These are phyloP conservation scores for Promerops cafer DNA, from an alignment of 2,113 vertebrate genomes.

Conservation along the genomic window DNA sequence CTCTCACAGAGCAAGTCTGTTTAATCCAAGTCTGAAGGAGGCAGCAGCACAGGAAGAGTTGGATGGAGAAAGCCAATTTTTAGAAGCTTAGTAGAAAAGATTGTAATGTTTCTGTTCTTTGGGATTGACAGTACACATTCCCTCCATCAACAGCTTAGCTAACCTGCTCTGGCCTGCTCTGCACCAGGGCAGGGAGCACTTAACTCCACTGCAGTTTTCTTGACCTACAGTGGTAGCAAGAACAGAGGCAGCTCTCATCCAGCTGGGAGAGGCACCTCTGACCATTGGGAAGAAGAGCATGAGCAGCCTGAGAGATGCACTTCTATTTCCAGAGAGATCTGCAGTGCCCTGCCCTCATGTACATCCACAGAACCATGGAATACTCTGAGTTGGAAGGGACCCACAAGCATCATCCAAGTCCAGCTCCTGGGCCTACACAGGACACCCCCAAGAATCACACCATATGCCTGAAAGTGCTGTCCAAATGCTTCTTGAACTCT, in stretches of 20 bases:
- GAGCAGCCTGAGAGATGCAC: accelerated
- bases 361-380: not conserved
- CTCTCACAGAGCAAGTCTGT: not conserved
- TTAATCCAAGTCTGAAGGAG: not conserved
- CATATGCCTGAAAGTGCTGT: not conserved
- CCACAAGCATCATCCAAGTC: not conserved
- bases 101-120: not conserved
- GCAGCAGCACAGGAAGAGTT: not conserved
- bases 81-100: not conserved
- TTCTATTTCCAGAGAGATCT: not conserved
- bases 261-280: not conserved
- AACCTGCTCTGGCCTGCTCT: not conserved
- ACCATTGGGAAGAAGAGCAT: not conserved
- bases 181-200: not conserved
- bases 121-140: not conserved
- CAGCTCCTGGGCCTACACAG: not conserved
- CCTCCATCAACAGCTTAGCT: not conserved
- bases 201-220: not conserved
- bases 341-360: not conserved
- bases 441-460: not conserved
- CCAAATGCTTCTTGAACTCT: not conserved
- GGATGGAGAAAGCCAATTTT: not conserved
- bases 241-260: not conserved
- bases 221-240: not conserved
- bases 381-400: not conserved